Percentiles rank a stretch among this genome's conserved stretches.
phyloP scores from a whole-genome alignment of 2,888 invertebrate genomes.

The Andrena chrysosceles region DNA sequence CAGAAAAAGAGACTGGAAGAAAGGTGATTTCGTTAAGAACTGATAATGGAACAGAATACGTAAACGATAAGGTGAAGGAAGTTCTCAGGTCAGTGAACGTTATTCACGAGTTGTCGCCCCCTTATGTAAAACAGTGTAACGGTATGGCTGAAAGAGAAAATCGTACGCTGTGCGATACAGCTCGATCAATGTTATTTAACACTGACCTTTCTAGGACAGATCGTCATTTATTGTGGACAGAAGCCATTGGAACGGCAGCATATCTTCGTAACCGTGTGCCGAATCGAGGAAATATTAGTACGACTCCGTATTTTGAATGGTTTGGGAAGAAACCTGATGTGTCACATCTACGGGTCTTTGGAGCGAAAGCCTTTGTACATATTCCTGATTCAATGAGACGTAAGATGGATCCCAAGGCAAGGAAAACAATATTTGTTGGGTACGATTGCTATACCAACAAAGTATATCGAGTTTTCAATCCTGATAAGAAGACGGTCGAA shows the following conservation, averaged over 20 bases:
- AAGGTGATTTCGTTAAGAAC: constrained; percentile 68
- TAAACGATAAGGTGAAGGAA: constrained; percentile 50
- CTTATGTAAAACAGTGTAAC: constrained; percentile 79
- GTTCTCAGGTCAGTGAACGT: constrained; percentile 19
- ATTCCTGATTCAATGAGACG: constrained; percentile 21
- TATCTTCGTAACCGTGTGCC: constrained; percentile 44
- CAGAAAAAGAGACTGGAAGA: constrained; percentile 68
- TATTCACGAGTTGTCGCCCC: constrained; percentile 72
- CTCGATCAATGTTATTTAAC: constrained; percentile 70
- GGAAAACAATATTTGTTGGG: constrained; percentile 20
- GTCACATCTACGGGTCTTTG: constrained; percentile 20
- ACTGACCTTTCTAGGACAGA: constrained; percentile 63
- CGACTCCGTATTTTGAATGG: constrained; percentile 68
- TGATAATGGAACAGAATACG: constrained; percentile 71
- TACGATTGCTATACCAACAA: constrained; percentile 28
- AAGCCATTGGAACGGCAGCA: constrained; percentile 36
- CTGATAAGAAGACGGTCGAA: constrained; percentile 1
- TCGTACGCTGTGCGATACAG: constrained; percentile 69
- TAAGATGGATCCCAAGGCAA: constrained; percentile 34
- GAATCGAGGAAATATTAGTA: constrained; percentile 42
- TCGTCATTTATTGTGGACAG: constrained; percentile 37
- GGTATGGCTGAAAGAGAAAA: constrained; percentile 76
- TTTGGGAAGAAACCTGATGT: constrained; percentile 24
- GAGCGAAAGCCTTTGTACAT: constrained; percentile 37
- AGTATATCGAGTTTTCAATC: constrained; percentile 17